phyloP scores from a whole-genome alignment of 2,888 invertebrate species.

The Dendrolimus pini region DNA sequence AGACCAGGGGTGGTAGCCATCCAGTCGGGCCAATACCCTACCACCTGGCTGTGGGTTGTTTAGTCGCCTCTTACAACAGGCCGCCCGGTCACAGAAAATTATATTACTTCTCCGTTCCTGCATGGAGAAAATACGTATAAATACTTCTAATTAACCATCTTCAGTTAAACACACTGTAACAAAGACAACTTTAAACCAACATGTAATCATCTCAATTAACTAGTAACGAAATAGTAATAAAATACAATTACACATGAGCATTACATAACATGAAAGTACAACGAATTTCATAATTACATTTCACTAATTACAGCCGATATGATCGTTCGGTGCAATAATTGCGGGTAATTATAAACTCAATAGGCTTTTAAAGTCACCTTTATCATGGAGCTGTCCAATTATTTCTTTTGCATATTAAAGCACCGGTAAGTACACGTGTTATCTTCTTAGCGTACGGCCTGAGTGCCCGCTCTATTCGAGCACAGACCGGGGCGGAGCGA shows the following conservation, averaged over 20 bases:
- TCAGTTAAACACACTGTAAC: too few relatives aligned
- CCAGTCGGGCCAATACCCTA: too few relatives aligned
- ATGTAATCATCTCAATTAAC: too few relatives aligned
- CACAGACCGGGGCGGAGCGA: too few relatives aligned
- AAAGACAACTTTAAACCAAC: too few relatives aligned
- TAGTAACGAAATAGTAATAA: not conserved
- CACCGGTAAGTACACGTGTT: too few relatives aligned
- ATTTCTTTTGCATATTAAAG: too few relatives aligned
- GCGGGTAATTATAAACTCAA: not conserved
- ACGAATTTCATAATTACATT: not conserved
- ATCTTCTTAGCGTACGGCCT: too few relatives aligned
- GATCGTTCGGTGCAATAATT: not conserved
- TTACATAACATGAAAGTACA: not conserved
- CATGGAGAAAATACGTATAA: not conserved
- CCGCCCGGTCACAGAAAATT: not conserved
- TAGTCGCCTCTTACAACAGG: not conserved
- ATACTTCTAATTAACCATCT: too few relatives aligned
- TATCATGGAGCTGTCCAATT: not conserved
- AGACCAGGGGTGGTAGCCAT: too few relatives aligned
- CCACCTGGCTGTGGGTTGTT: too few relatives aligned
- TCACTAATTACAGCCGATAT: not conserved
- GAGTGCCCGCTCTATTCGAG: too few relatives aligned
- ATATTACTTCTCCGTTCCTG: not conserved
- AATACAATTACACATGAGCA: not conserved
- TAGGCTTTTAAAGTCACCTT: not conserved